phyloP scores from a whole-genome alignment of 37 sponge, comb jelly and placozoan genomes.

The Dysidea cf. avara region DNA sequence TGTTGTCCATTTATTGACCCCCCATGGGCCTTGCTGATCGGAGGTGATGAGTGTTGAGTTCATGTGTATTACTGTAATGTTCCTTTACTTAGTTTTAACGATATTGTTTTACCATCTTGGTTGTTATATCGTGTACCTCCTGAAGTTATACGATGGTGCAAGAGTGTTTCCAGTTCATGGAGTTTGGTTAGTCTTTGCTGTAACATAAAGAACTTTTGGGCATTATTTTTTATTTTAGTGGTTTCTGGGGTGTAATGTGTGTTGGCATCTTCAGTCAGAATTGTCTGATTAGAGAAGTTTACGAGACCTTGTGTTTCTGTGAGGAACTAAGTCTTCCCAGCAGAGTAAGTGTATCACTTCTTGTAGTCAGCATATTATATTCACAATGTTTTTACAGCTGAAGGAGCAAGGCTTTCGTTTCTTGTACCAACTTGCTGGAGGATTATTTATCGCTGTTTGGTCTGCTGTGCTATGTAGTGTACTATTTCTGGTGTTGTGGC shows the following conservation, averaged over 20 bases:
- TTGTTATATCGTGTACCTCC: constrained; percentile 50
- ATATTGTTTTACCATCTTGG: constrained; percentile 72
- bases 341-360: background rate
- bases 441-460: constrained; percentile 52
- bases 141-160: constrained; percentile 74
- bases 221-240: constrained; percentile 41
- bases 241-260: constrained; percentile 80
- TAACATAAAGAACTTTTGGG: background rate
- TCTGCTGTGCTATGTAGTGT: constrained; percentile 34
- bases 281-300: constrained; percentile 59
- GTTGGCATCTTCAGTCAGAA: constrained; percentile 60
- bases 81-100: constrained; percentile 36
- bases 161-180: constrained; percentile 87
- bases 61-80: background rate
- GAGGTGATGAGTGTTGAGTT: constrained; percentile 41
- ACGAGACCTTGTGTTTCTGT: constrained; percentile 72
- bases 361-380: background rate
- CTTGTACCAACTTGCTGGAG: constrained; percentile 60
- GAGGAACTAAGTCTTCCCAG: constrained; percentile 4
- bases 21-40: constrained; percentile 62
- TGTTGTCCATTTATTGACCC: constrained; percentile 82
- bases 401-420: constrained; percentile 37
- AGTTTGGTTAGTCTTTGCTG: constrained; percentile 48
- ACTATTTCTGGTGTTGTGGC: constrained; percentile 53
- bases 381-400: constrained; percentile 14